Evolutionary conservation across 2,888 invertebrate genomes (phyloP).

Genomic region (Drosophila borborema): DNA sequence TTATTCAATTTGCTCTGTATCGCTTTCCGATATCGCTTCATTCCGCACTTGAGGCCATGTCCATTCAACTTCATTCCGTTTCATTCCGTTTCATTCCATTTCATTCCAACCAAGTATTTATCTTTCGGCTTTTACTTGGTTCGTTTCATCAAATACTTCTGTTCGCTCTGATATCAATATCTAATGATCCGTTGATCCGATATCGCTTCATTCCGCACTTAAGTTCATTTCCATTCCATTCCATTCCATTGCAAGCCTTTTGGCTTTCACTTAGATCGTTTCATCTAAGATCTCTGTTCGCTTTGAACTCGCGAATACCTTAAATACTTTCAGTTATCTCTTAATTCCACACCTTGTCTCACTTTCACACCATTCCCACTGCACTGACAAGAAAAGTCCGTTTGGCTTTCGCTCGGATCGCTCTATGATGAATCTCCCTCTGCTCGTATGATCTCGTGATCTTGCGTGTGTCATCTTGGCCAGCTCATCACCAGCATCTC

Average conservation of each 20-base stretch:
- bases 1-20: neutral
- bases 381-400: neutral
- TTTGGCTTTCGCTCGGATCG: neutral
- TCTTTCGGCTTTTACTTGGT: neutral
- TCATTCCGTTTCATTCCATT: neutral
- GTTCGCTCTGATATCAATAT: neutral
- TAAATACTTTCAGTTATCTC: neutral
- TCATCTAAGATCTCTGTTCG: neutral
- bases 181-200: neutral
- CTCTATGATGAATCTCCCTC: constrained; percentile 21
- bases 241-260: neutral
- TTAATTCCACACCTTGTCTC: constrained; percentile 1
- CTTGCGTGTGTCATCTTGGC: constrained; percentile 60
- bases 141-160: neutral
- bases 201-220: neutral
- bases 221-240: neutral
- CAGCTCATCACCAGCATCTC: constrained; percentile 46
- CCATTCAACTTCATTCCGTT: neutral
- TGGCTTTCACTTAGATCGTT: neutral
- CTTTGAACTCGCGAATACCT: neutral
- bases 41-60: too few relatives aligned
- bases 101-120: neutral
- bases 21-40: neutral
- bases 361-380: neutral
- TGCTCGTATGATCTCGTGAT: constrained; percentile 27